Evolutionary conservation across 2,888 invertebrate genomes (phyloP).

Genomic region (Oasisia sp.): DNA sequence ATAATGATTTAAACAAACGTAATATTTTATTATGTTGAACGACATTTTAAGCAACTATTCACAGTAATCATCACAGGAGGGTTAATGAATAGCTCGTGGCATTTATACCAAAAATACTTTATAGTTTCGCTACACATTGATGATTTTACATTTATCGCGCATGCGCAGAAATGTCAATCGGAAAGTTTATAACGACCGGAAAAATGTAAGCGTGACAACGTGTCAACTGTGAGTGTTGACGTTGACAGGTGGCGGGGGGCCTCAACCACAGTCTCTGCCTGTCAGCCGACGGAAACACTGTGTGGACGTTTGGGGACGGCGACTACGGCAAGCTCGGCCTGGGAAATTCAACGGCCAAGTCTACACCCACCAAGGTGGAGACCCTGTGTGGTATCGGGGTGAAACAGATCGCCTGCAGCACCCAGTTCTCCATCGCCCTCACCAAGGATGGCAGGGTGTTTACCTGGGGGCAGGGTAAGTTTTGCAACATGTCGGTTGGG

Average conservation of each 20-base stretch:
- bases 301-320: slow-evolving; percentile 76
- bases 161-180: no score
- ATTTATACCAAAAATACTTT: no score
- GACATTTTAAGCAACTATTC: no score
- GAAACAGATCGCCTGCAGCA: slow-evolving; percentile 74
- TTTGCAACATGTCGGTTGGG: not conserved
- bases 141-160: no score
- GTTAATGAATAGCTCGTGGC: no score
- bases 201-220: no score
- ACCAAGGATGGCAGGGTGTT: slow-evolving; percentile 72
- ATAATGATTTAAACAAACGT: no score
- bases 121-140: no score
- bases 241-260: slow-evolving; percentile 71
- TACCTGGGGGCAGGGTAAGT: slow-evolving; percentile 70
- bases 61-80: no score
- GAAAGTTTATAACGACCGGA: no score
- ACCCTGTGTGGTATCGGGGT: slow-evolving; percentile 70
- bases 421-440: slow-evolving; percentile 74
- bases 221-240: no score
- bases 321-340: slow-evolving; percentile 74
- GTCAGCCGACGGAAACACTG: slow-evolving; percentile 71
- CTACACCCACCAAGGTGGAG: slow-evolving; percentile 69
- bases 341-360: slow-evolving; percentile 61
- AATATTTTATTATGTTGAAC: no score
- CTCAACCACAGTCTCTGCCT: slow-evolving; percentile 75